Conservation (phyloP, 2,888 invertebrate genomes). For the Dryomyza anilis region DNA sequence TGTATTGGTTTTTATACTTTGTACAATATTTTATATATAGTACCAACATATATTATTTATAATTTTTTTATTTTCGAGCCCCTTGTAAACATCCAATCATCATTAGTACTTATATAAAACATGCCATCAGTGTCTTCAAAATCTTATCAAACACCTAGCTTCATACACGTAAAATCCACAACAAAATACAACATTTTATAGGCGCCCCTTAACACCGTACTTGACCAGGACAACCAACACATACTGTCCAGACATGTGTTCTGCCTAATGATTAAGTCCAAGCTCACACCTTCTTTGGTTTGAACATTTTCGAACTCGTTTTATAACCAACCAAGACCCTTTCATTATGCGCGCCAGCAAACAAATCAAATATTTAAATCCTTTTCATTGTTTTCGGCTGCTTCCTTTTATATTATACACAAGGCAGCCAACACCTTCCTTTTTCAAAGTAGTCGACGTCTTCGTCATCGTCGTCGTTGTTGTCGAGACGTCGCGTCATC, state of each 20-base stretch:
- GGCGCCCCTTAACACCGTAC: slow-evolving; percentile 1
- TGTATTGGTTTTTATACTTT: too few relatives aligned
- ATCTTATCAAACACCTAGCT: too few relatives aligned
- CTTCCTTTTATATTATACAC: slow-evolving; percentile 30
- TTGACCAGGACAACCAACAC: neutral
- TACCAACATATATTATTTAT: too few relatives aligned
- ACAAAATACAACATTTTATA: slow-evolving; percentile 5
- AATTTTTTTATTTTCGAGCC: too few relatives aligned
- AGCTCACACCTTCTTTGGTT: slow-evolving; percentile 13
- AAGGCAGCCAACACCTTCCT: slow-evolving; percentile 14
- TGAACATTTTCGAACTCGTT: neutral
- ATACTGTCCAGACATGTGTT: slow-evolving; percentile 8
- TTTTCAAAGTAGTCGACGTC: neutral
- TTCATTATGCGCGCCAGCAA: slow-evolving; percentile 33
- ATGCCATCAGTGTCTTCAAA: slow-evolving; percentile 1
- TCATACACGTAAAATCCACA: too few relatives aligned
- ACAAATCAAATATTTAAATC: slow-evolving; percentile 28
- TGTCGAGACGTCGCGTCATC: slow-evolving; percentile 30
- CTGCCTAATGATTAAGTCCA: slow-evolving; percentile 7
- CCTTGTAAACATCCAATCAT: slow-evolving; percentile 10
- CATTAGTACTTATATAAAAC: slow-evolving; percentile 5
- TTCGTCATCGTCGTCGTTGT: slow-evolving; percentile 1
- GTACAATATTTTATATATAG: too few relatives aligned
- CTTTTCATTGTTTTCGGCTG: slow-evolving; percentile 24
- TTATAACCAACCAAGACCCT: slow-evolving; percentile 39